phyloP scores from a whole-genome alignment of 2,797 vertebrate genomes.

The Meda fulgida region DNA sequence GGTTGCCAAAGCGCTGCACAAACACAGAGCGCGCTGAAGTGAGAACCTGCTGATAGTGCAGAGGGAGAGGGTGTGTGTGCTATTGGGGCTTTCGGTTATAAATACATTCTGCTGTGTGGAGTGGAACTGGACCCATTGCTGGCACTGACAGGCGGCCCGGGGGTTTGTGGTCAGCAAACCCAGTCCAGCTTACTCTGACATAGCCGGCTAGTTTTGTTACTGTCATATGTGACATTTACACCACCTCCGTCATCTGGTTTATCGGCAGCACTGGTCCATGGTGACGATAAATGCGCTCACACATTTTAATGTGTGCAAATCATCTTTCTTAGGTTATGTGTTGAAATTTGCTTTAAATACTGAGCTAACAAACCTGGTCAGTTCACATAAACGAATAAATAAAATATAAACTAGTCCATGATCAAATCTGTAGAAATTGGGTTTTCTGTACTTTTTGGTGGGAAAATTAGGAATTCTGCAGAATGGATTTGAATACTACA shows the following conservation, averaged over 20 bases:
- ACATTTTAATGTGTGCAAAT: neutral
- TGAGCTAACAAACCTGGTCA: neutral
- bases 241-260: slow-evolving; percentile 13
- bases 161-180: slow-evolving; percentile 63
- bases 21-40: slow-evolving; percentile 71
- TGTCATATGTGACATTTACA: slow-evolving; percentile 5
- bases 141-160: slow-evolving; percentile 68
- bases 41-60: slow-evolving; percentile 78
- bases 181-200: slow-evolving; percentile 24
- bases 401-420: neutral
- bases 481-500: neutral
- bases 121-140: slow-evolving; percentile 74
- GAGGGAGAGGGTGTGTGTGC: slow-evolving; percentile 38
- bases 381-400: neutral
- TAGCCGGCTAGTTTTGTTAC: slow-evolving; percentile 16
- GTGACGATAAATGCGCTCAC: neutral
- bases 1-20: slow-evolving; percentile 68
- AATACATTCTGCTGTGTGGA: slow-evolving; percentile 83
- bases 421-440: neutral
- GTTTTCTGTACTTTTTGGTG: neutral
- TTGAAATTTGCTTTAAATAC: neutral
- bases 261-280: neutral
- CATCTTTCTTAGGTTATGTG: neutral
- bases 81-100: slow-evolving; percentile 72
- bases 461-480: neutral